Percentiles rank a stretch among this genome's conserved stretches.
Evolutionary conservation across 2,797 vertebrate species (phyloP).

Genomic region (Eulemur rubriventer): DNA sequence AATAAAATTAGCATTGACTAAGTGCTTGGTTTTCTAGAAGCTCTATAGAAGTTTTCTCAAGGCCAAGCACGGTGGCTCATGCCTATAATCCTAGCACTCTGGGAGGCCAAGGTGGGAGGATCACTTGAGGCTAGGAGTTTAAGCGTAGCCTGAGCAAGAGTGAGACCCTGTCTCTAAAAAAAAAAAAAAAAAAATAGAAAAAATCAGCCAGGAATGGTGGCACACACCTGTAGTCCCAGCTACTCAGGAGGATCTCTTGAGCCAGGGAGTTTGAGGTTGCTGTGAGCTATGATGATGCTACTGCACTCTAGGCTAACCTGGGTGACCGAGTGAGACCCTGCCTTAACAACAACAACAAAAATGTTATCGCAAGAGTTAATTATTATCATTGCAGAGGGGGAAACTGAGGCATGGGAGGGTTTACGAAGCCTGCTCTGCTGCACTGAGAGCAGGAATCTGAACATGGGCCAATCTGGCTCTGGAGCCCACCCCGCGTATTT

Average conservation of each 20-base stretch:
- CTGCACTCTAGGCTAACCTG: neutral
- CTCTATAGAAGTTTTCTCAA: neutral
- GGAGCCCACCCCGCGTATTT: accelerated
- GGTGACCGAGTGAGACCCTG: neutral
- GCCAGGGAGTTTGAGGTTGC: neutral
- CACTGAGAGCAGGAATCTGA: neutral
- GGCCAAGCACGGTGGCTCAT: neutral
- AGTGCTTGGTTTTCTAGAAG: neutral
- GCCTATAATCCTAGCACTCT: neutral
- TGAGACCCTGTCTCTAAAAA: neutral
- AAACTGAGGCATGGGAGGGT: neutral
- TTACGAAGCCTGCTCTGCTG: neutral
- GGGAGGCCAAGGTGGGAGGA: neutral
- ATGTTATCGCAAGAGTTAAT: neutral
- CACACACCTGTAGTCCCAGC: neutral
- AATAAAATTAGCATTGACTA: neutral
- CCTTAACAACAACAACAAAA: neutral
- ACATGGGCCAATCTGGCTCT: accelerated
- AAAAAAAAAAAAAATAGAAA: neutral
- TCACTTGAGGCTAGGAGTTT: neutral
- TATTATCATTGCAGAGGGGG: neutral
- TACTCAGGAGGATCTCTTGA: neutral
- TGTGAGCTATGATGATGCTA: neutral
- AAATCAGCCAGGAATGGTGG: neutral
- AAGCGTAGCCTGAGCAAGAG: neutral